Base-by-base conservation (phyloP, 2,113 vertebrate genomes). In the Clarias macrocephalus region DNA sequence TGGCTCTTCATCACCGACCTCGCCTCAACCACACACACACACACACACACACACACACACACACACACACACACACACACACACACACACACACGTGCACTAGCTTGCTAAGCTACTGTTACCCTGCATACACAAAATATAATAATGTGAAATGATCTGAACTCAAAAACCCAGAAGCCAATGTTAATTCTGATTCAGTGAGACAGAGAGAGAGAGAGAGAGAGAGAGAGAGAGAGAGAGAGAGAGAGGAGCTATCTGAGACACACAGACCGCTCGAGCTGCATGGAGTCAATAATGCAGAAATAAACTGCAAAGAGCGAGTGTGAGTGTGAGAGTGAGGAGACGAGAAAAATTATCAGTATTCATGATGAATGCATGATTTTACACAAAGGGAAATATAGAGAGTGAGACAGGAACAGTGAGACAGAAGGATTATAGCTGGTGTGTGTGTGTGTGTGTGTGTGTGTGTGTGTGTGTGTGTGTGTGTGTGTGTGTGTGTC, bases 191-290 rank as follows among this genome's bases (percentile, higher is more conserved):
- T 65, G 9, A 28, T n/a, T 28, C 62, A 63, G 23, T 63, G 56
- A 62, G 79, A 81, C 3, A 37, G 56, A 28, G n/a, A 76, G 75
- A 56, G 75, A 77, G 52, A 80, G 54, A 80, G 77, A 59, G 77
- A 80, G 77, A 37, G 79, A 33, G 77, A 60, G 77, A 30, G 77
- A 57, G 56, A 30, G 77, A 30, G 28, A 30, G 16, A 30, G 56
- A 11, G 19, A 23, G 72, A 21, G 52, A 59, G 54, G 66, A 37
- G 28, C 12, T 52, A 48, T 48, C 48, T 48, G 48, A 48, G 23
- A n/a, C 4, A 21, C 72, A 56, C 19, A 85, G 23, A 66, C 19
- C 10, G 33, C 9, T n/a, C 25, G 23, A 63, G 23, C 7, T 23
- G 21, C 9, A 10, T 12, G 10, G 62, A n/a, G 62, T 25, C 62